Conservation (phyloP, 2,888 invertebrate genomes). For the Caenorhabditis sp. region DNA sequence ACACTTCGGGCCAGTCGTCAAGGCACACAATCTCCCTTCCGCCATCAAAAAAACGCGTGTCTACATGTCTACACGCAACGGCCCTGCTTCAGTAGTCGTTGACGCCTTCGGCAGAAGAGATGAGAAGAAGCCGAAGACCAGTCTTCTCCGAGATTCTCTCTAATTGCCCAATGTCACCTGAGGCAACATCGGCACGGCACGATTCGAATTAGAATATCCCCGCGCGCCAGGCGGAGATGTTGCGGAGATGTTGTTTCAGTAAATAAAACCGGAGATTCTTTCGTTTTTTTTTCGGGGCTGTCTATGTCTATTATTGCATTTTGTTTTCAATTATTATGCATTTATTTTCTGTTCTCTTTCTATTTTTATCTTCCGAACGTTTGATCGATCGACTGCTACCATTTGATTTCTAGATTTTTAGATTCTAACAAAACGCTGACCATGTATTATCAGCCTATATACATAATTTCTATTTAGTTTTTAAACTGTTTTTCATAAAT, state of each 20-base stretch:
- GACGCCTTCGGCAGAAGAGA: constrained; percentile 3
- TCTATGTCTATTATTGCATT: neutral
- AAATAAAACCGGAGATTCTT: too few species aligned
- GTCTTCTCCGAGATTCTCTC: constrained; percentile 10
- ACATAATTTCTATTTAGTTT: too few species aligned
- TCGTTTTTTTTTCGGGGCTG: neutral
- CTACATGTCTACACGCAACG: neutral
- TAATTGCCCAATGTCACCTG: constrained; percentile 4
- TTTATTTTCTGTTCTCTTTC: too few species aligned
- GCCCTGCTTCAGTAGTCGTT: neutral
- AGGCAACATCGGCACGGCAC: too few species aligned
- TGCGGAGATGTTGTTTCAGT: neutral
- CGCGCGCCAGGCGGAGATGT: too few species aligned
- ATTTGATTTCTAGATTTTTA: too few species aligned
- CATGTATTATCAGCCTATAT: too few species aligned
- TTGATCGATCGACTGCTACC: too few species aligned
- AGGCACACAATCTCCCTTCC: neutral
- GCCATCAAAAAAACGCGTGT: constrained; percentile 8
- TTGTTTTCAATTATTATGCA: neutral
- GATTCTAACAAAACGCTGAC: too few species aligned
- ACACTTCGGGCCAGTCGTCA: neutral
- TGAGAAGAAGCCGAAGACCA: neutral
- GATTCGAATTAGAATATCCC: neutral
- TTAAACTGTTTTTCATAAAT: too few species aligned
- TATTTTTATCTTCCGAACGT: too few species aligned